Base-by-base conservation (phyloP, 2,113 vertebrate species). In the Rhegmatorhina hoffmannsi region DNA sequence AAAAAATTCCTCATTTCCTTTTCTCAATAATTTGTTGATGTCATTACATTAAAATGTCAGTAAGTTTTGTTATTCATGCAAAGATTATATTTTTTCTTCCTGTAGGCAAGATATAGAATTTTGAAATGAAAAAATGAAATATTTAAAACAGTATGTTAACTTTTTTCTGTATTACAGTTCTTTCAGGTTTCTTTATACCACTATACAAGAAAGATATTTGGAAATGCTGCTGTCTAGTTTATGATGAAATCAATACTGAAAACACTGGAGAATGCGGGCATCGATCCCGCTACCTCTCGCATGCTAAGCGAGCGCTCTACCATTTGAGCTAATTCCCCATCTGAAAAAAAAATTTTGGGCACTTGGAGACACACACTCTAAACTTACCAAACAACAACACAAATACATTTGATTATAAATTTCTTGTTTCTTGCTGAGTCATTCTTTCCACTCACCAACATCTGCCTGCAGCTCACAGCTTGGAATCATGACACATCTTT, bases 211-310 rank as follows among this genome's bases (percentile, higher is more conserved):
- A 67, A 55, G 38, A 9, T 2, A 24, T 2, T 21, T 56, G 15
- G 2, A 1, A 16, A 5, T 1, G 4, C 12, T 31, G 12, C 17
- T 5, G 5, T 9, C 43, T 16, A 20, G 5, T 23, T 44, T 16
- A 0, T 3, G 4, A 1, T 0, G 0, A 21, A 18, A 3, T 1
- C 4, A 5, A 2, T 0, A 2, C 1, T 8, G 9, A 85, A 94
- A 92, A 87, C 0, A 16, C 8, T 96, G 96, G 96, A 97, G 96
- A 97, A 95, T 94, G 93, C 89, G 92, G 92, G 94, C 92, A 95
- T 96, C 88, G 95, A 96, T 96, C 95, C 96, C 95, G 92, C 96
- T 97, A 89, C 96, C 95, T 95, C 95, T 95, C 96, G 87, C 95
- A 96, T 95, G 96, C 93, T 97, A 96, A 96, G 95, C 87, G 90